These are phyloP conservation scores for Tetragnatha montana DNA, from an alignment of 2,888 invertebrate species.

Conservation along the genomic window DNA sequence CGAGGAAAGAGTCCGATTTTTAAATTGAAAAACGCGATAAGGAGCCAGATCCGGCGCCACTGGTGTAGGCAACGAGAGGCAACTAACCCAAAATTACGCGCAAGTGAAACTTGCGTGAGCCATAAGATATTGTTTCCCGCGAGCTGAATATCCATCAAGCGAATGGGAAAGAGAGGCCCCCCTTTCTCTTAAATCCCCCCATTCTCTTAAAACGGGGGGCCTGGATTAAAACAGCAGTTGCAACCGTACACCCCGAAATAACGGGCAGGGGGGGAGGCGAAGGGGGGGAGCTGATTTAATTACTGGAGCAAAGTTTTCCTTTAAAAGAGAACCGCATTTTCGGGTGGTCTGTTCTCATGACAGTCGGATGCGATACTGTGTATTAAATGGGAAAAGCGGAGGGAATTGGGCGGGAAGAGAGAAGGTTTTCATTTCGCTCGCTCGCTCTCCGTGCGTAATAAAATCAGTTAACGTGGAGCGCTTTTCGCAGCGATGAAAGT, in stretches of 20 bases:
- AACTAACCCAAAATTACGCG: conserved; percentile 70
- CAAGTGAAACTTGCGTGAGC: conserved; percentile 70
- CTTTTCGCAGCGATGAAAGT: conserved; percentile 64
- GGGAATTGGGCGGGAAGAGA: conserved; percentile 7
- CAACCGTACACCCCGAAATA: conserved; percentile 65
- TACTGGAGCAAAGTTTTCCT: conserved; percentile 70
- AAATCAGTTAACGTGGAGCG: conserved; percentile 70
- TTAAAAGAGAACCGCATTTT: conserved; percentile 69
- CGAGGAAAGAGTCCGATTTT: too few relatives aligned
- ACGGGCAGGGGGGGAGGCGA: conserved; percentile 25
- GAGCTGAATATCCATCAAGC: conserved; percentile 71
- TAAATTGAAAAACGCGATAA: conserved; percentile 34
- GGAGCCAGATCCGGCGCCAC: conserved; percentile 41
- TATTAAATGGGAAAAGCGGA: conserved; percentile 69
- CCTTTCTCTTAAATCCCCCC: conserved; percentile 52
- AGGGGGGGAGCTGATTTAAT: conserved; percentile 66
- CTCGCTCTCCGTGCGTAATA: conserved; percentile 65
- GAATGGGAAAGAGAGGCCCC: conserved; percentile 58
- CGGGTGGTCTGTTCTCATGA: conserved; percentile 69
- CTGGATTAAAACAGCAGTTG: conserved; percentile 67
- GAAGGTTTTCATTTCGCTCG: conserved; percentile 70
- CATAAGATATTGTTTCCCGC: conserved; percentile 69
- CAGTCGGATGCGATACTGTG: conserved; percentile 70
- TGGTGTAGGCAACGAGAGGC: conserved; percentile 68
- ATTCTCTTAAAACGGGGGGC: conserved; percentile 12